phyloP scores from a whole-genome alignment of 2,113 vertebrate species.

The Cathartes aura region DNA sequence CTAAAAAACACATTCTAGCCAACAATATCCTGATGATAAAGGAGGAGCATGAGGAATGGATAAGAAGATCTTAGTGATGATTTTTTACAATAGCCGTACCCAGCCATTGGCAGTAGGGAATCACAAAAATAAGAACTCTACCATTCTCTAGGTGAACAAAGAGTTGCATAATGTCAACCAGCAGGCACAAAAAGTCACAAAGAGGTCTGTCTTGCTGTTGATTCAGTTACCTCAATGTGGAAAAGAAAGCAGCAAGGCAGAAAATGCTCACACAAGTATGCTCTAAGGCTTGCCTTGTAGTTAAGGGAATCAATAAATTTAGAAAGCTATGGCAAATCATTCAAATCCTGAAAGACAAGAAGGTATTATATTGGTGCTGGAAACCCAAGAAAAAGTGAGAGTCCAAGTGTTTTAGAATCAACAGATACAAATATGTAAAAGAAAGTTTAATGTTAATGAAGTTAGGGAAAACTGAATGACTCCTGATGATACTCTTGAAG shows the following conservation, averaged over 20 bases:
- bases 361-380: background rate
- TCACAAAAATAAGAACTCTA: background rate
- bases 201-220: background rate
- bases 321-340: background rate
- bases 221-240: background rate
- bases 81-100: background rate
- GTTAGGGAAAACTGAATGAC: background rate
- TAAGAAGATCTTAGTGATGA: background rate
- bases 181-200: background rate
- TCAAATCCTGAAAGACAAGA: background rate
- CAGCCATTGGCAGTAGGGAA: background rate
- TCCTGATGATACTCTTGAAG: background rate
- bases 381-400: background rate
- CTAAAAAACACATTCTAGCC: background rate
- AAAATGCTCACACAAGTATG: background rate
- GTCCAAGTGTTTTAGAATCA: background rate
- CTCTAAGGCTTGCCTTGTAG: background rate
- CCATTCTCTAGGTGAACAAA: background rate
- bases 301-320: background rate
- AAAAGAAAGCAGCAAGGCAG: background rate
- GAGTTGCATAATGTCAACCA: background rate
- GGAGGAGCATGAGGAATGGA: background rate
- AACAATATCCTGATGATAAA: constrained; percentile 1
- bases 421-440: background rate
- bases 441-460: background rate